These are phyloP conservation scores for Calcarius ornatus DNA, from an alignment of 2,113 vertebrate species.

Conservation along the genomic window DNA sequence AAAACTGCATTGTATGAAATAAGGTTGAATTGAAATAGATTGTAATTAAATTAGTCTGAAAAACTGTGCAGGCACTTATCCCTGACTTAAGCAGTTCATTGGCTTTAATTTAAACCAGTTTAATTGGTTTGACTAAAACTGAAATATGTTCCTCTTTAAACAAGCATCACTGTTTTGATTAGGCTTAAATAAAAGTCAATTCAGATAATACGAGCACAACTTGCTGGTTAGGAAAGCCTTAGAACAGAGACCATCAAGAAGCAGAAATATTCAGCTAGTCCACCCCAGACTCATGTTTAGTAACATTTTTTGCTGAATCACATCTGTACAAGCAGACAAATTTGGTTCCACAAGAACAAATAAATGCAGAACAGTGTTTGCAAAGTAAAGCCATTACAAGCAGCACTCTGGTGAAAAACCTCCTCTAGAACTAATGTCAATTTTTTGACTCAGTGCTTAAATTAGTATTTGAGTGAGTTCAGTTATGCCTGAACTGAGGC, in stretches of 20 bases:
- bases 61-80: background rate
- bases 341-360: background rate
- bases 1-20: background rate
- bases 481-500: background rate
- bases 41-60: background rate
- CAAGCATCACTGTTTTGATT: background rate
- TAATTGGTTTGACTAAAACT: background rate
- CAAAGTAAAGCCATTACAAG: background rate
- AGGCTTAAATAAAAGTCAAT: background rate
- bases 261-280: background rate
- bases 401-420: background rate
- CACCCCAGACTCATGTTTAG: background rate
- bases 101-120: background rate
- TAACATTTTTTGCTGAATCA: background rate
- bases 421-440: background rate
- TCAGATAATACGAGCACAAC: background rate
- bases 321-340: background rate
- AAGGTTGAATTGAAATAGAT: background rate
- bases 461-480: background rate
- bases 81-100: background rate
- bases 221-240: background rate
- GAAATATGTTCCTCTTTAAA: background rate
- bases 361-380: background rate
- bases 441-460: background rate
- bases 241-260: background rate